These are phyloP conservation scores for Poeciliopsis paucimaculata DNA, from an alignment of 2,797 vertebrate species.

Conservation along the genomic window DNA sequence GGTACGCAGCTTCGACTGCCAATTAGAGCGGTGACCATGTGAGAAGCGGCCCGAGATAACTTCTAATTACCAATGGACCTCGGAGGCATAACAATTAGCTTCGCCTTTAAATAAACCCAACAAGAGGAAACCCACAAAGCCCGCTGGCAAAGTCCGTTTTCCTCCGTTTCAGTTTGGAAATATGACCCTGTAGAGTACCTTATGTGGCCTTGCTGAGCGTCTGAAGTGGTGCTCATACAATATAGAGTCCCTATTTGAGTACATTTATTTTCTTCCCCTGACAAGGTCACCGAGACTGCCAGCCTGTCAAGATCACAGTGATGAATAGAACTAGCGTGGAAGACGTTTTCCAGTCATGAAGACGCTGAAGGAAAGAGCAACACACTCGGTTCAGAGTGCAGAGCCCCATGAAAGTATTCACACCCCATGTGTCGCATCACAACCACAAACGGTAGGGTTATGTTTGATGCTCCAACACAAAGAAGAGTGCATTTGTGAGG, in stretches of 20 bases:
- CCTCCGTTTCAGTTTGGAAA: conserved; percentile 17
- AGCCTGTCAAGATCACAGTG: conserved; percentile 40
- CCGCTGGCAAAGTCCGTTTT: conserved; percentile 29
- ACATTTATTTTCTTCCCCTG: conserved; percentile 37
- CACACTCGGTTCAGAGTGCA: neutral
- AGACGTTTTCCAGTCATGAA: conserved; percentile 22
- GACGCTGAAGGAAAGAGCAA: conserved; percentile 20
- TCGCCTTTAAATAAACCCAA: conserved; percentile 59
- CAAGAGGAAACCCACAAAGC: conserved; percentile 27
- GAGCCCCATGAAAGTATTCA: neutral
- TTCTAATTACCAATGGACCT: conserved; percentile 73
- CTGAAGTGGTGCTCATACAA: conserved; percentile 8
- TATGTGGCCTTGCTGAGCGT: conserved; percentile 1
- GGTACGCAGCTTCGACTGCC: conserved; percentile 68
- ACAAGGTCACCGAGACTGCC: conserved; percentile 50
- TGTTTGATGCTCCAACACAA: neutral
- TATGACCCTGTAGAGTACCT: conserved; percentile 11
- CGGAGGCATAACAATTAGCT: conserved; percentile 70
- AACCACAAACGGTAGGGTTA: neutral
- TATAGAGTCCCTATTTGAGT: conserved; percentile 17
- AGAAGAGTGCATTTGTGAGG: too few relatives aligned
- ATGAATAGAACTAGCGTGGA: conserved; percentile 32
- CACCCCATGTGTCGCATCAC: neutral
- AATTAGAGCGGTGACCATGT: conserved; percentile 72
- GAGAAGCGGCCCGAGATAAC: conserved; percentile 63